Base-by-base conservation (phyloP, 2,888 invertebrate species). In the Dolichomitus sp. region DNA sequence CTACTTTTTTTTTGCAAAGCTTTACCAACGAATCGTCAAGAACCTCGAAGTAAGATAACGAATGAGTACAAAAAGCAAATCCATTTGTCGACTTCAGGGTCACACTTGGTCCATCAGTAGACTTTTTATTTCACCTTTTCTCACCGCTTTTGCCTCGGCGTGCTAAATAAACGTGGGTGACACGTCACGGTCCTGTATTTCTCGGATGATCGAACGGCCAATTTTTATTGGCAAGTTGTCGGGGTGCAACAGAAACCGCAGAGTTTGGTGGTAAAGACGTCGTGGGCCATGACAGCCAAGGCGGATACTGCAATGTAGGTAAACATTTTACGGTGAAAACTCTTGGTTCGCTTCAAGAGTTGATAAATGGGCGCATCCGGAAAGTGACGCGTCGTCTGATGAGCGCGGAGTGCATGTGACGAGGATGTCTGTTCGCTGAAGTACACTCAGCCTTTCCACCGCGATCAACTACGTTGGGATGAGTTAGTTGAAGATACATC, bases 291-390 rank as follows among this genome's bases (percentile, higher is more conserved):
- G 45, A 65, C 65, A 65, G 40, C n/a, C 65, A 42, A 27, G 45
- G 19, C 33, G 27, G 40, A 40, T 40, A 37, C 14, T 11, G 65
- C 14, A 2, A 23, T 33, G 48, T 63, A 73, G 37, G 33, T 33
- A 61, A 68, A 68, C 54, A 30, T 42, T 54, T 50, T 37, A 45
- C 66, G 73, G 30, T 63, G 73, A 48, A 83, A 82, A 82, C 79
- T 82, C 84, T 72, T 75, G 52, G 63, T 74, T 79, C 81, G 80
- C 69, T 83, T 84, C 76, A 80, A 77, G 81, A 87, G 88, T 86
- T 90, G 90, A 90, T 89, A 90, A 90, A 90, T 90, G 88, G 88
- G 83, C 84, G 87, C 88, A 88, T 89, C 88, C 88, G 88, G 84
- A 84, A 85, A 85, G 85, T 86, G 90, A 89, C 89, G 87, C 84